Percentiles rank a stretch among this genome's conserved stretches.
Conservation (phyloP, 2,888 invertebrate genomes). For the Diarsia mendica region DNA sequence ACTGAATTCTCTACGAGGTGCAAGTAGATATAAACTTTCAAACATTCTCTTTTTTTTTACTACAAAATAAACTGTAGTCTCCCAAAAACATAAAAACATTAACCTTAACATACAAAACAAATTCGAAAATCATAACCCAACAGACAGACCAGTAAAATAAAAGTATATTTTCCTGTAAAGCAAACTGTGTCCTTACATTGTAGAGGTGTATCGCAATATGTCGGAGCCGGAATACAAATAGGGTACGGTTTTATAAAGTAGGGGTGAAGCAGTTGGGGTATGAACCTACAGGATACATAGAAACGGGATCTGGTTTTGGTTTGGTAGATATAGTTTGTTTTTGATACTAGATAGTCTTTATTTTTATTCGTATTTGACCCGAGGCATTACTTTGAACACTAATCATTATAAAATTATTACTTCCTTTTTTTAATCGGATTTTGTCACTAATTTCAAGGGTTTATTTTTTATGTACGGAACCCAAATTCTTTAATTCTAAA, state of each 20-base stretch:
- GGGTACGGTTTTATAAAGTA: slow-evolving; percentile 36
- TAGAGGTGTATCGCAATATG: slow-evolving; percentile 35
- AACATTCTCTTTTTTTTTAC: too few relatives aligned
- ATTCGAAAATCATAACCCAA: slow-evolving; percentile 15
- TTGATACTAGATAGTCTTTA: background rate
- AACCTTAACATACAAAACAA: background rate
- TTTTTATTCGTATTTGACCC: too few relatives aligned
- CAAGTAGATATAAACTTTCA: background rate
- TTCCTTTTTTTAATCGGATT: too few relatives aligned
- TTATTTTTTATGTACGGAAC: too few relatives aligned
- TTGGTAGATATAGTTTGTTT: background rate
- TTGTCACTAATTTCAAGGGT: too few relatives aligned
- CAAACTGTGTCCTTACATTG: slow-evolving; percentile 9
- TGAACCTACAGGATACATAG: slow-evolving; percentile 27
- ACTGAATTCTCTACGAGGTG: too few relatives aligned
- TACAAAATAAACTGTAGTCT: background rate
- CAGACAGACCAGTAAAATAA: slow-evolving; percentile 11
- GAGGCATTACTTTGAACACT: too few relatives aligned
- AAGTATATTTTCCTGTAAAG: slow-evolving; percentile 14
- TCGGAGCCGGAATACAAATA: slow-evolving; percentile 51
- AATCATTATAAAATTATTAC: too few relatives aligned
- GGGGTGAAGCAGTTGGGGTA: slow-evolving; percentile 32
- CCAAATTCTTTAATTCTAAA: too few relatives aligned
- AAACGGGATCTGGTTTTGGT: slow-evolving; percentile 11
- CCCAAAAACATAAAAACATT: background rate